Evolutionary conservation across 23 tunicate genomes (phyloP).

Genomic region (Oikopleura dioica): DNA sequence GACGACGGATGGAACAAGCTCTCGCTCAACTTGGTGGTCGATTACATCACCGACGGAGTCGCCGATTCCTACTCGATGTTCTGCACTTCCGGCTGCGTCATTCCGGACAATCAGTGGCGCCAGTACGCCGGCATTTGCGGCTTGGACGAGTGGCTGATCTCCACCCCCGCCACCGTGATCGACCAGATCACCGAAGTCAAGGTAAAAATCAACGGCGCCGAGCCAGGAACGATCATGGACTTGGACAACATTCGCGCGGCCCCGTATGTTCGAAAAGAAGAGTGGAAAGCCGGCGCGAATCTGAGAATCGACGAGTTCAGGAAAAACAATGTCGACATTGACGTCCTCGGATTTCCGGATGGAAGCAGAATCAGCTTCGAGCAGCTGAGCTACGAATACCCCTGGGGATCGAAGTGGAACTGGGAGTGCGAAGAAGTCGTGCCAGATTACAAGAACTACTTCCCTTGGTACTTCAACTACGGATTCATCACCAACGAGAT

Average conservation of each 20-base stretch:
- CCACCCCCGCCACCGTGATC: too few relatives aligned
- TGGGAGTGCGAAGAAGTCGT: background rate
- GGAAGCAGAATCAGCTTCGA: background rate
- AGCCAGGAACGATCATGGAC: background rate
- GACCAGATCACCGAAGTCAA: background rate
- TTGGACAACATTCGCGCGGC: background rate
- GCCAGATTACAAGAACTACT: background rate
- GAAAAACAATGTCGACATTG: background rate
- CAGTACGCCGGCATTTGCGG: background rate
- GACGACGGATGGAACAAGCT: too few relatives aligned
- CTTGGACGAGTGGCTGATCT: too few relatives aligned
- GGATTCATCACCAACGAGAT: background rate
- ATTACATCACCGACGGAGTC: too few relatives aligned
- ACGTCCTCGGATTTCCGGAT: background rate
- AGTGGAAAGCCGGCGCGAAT: background rate
- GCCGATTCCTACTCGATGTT: too few relatives aligned
- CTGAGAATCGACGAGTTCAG: background rate
- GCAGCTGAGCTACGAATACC: background rate
- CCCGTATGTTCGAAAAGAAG: background rate
- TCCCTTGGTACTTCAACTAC: background rate
- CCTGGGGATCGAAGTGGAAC: background rate
- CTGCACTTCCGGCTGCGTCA: background rate
- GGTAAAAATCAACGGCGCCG: background rate
- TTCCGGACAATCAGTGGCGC: background rate
- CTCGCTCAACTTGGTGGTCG: too few relatives aligned